Base-by-base conservation (phyloP, 2,888 invertebrate species). In the Agonopterix heracliana region DNA sequence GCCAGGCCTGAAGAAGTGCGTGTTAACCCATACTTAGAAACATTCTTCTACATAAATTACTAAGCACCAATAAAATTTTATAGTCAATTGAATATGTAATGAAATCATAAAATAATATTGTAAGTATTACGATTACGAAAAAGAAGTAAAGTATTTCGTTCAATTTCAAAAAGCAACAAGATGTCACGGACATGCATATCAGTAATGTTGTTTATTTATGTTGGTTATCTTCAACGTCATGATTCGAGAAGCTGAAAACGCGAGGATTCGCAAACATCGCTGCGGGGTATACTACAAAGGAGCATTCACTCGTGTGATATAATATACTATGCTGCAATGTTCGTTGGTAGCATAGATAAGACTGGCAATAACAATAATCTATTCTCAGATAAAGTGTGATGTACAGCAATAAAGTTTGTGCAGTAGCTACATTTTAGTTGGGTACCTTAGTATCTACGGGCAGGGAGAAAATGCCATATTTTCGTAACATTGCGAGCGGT, bases 381-480 rank as follows among this genome's bases (percentile, higher is more conserved):
- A 57, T 54, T 41, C 49, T 47, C 50, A 48, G 47, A 48, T 55
- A 61, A 57, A 57, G 56, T 53, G 55, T 56, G 57, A 62, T 57
- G 60, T 57, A 59, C 52, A 54, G 56, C 56, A 57, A 60, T 61
- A 63, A 57, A 61, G 51, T 57, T 54, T 11, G 42, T 41, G 12
- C 44, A 53, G 51, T 53, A 55, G 55, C 55, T 53, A 59, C 58
- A 54, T 60, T 59, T 57, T 51, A 56, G 51, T 54, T 58, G 45
- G 48, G 26, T 26, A 26, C 5, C 48, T 51, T 51, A 47, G 56
- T 56, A 52, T 57, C 47, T 52, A 57, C 50, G 54, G 55, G 60
- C 57, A 55, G 58, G 54, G 60, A 63, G 66, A 64, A 68, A 72
- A 66, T 64, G 70, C 62, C 66, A 74, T 71, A 74, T 78, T 75